Conservation (phyloP, 2,113 vertebrate genomes). For the Physeter macrocephalus region DNA sequence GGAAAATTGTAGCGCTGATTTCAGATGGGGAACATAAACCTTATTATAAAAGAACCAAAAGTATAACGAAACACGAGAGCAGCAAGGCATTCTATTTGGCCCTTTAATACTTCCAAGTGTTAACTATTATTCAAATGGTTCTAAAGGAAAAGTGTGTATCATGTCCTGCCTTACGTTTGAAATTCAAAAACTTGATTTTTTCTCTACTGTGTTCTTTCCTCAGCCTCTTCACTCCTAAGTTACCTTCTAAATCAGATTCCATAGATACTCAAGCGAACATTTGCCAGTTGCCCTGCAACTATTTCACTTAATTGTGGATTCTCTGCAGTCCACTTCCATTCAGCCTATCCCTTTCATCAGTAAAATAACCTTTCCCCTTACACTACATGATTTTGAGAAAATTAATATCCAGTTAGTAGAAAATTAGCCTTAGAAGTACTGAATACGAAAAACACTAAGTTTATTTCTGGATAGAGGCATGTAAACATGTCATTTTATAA, state of each 20-base stretch:
- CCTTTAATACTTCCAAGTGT: slow-evolving; percentile 2
- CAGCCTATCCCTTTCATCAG: background rate
- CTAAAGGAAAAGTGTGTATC: slow-evolving; percentile 36
- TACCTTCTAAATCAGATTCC: background rate
- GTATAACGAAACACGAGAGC: background rate
- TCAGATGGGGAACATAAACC: background rate
- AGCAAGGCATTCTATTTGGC: slow-evolving; percentile 25
- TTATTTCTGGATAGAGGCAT: background rate
- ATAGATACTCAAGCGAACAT: background rate
- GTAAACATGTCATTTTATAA: background rate
- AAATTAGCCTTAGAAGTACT: background rate
- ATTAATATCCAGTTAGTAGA: background rate
- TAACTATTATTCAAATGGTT: slow-evolving; percentile 20
- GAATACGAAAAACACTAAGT: background rate
- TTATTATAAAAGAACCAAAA: background rate
- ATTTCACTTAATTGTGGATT: background rate
- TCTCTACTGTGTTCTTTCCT: background rate
- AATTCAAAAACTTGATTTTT: slow-evolving; percentile 43
- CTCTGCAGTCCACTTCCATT: background rate
- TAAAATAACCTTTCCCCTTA: background rate
- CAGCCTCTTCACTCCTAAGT: background rate
- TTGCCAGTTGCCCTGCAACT: background rate
- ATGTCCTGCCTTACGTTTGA: background rate
- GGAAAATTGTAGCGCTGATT: background rate
- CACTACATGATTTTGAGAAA: background rate